These are phyloP conservation scores for Agapostemon virescens DNA, from an alignment of 2,888 invertebrate species.

Conservation along the genomic window DNA sequence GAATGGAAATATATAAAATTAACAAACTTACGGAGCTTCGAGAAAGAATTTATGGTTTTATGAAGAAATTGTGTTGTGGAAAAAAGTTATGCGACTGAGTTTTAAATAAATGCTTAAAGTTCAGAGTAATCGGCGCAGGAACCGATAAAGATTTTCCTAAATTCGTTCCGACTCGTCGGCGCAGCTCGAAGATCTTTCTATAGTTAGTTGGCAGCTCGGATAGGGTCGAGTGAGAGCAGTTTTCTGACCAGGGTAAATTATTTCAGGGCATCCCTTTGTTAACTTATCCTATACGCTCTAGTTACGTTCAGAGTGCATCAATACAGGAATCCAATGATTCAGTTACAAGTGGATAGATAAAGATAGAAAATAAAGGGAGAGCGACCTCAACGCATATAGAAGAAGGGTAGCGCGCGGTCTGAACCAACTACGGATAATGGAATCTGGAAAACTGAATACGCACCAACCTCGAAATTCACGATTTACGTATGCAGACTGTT, in stretches of 20 bases:
- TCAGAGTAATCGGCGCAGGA: neutral
- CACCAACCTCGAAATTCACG: neutral
- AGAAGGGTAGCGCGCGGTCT: constrained; percentile 9
- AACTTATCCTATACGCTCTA: constrained; percentile 49
- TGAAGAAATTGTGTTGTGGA: neutral
- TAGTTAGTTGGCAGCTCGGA: neutral
- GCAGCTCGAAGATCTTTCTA: neutral
- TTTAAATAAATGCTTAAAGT: neutral
- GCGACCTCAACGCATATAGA: constrained; percentile 11
- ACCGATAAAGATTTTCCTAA: neutral
- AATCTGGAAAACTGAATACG: neutral
- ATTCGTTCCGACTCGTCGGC: neutral
- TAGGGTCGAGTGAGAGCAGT: neutral
- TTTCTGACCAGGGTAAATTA: constrained; percentile 46
- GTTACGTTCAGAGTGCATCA: constrained; percentile 48
- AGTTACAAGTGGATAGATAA: constrained; percentile 47
- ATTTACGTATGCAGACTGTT: neutral
- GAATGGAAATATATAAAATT: too few relatives aligned
- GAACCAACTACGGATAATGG: constrained; percentile 5
- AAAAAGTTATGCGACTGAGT: neutral
- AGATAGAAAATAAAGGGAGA: constrained; percentile 44
- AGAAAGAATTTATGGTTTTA: neutral
- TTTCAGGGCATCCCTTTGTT: constrained; percentile 49
- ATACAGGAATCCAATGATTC: constrained; percentile 51
- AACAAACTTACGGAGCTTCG: too few relatives aligned